phyloP scores from a whole-genome alignment of 2,797 vertebrate genomes.

The Eulemur rubriventer region DNA sequence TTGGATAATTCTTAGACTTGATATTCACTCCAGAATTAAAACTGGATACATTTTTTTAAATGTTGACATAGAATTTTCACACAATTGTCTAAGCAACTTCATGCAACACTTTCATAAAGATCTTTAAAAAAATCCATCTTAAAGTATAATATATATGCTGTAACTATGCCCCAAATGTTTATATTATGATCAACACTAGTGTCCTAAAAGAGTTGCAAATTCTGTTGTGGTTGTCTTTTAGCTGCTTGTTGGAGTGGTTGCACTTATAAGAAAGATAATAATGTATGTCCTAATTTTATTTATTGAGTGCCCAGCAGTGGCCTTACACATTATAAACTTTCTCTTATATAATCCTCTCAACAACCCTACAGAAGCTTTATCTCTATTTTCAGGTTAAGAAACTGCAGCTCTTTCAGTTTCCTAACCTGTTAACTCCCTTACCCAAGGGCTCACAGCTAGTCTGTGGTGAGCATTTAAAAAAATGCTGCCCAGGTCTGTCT shows the following conservation, averaged over 20 bases:
- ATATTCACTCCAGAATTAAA: background rate
- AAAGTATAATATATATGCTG: background rate
- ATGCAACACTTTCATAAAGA: background rate
- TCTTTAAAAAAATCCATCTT: background rate
- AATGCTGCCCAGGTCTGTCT: background rate
- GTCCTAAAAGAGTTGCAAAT: background rate
- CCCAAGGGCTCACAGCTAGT: background rate
- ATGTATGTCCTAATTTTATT: background rate
- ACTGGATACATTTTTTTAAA: background rate
- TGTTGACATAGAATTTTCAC: background rate
- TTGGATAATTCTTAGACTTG: background rate
- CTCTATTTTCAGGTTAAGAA: slow-evolving; percentile 39
- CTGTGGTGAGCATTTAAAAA: background rate
- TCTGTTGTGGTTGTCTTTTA: background rate
- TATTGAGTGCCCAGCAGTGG: background rate
- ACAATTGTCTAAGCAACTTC: background rate
- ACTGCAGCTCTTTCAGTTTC: background rate
- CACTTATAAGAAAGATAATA: background rate
- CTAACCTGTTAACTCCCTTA: background rate
- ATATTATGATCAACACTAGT: background rate
- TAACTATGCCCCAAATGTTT: background rate
- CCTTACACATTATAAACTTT: slow-evolving; percentile 13
- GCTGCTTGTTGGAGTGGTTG: background rate
- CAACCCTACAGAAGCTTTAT: background rate
- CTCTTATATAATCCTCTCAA: slow-evolving; percentile 25